Base-by-base conservation (phyloP, 2,888 invertebrate species). In the Caenorhabditis panamensis region DNA sequence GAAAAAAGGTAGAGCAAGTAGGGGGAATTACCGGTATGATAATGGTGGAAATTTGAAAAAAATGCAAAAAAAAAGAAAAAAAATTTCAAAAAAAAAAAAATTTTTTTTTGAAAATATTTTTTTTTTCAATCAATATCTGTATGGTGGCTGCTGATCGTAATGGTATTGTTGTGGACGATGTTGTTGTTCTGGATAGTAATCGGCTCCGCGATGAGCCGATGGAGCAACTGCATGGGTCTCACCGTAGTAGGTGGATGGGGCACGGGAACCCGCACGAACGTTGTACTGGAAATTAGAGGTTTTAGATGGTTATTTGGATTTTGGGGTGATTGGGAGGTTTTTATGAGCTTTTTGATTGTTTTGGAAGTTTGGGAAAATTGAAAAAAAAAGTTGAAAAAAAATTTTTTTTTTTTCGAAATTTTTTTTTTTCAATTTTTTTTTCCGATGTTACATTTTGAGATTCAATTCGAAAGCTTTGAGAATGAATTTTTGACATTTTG, bases 211-310 rank as follows among this genome's bases (percentile, higher is more conserved):
- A 37, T 68, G 71, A n/a, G 63, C 63, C 24, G 76, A 71, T 49
- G 76, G 66, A 24, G 67, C 77, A 16, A 67, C 76, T 2, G 66
- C 64, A n/a, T 81, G 81, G 6, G 81, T 71, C 61, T 81, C 81
- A 26, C 80, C 80, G 59, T 80, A 80, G 49, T 77, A 81, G 20
- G 72, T 72, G 2, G 81, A 81, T 53, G 81, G 81, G 16, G 81
- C 81, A 64, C 81, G 81, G n/a, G 81, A 81, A 9, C 77, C 76
- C 11, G 41, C 72, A 41, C 72, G 64, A 16, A 73, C 71, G 58
- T 80, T 75, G 58, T 80, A 80, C 80, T 80, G 69, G 20, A 75
- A 79, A 28, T 31, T 6, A 31, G 31, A 9, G 31, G 9, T 31
- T 31, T n/a, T n/a, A 22, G 5, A 11, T 9, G 9, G 36, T 36